phyloP scores from a whole-genome alignment of 1,140 invertebrate genomes.

The Drosophila fuyamai region DNA sequence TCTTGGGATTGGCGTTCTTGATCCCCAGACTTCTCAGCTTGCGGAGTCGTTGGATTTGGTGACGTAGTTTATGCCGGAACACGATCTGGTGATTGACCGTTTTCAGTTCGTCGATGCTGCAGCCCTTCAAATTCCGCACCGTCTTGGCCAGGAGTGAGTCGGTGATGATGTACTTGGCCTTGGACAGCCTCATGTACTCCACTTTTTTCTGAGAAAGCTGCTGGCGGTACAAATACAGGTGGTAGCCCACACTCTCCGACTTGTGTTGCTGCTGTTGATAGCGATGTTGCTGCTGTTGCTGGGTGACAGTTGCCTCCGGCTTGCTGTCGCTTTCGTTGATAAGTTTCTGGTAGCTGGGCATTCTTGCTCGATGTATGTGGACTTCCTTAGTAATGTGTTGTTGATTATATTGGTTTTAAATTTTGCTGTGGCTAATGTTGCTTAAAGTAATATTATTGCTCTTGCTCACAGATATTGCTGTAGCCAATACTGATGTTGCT shows the following conservation, averaged over 20 bases:
- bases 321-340: slow-evolving; percentile 35
- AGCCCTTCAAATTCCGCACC: slow-evolving; percentile 63
- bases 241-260: slow-evolving; percentile 59
- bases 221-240: slow-evolving; percentile 69
- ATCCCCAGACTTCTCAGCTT: slow-evolving; percentile 63
- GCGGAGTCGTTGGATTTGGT: slow-evolving; percentile 63
- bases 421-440: not conserved
- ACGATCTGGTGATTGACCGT: slow-evolving; percentile 70
- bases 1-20: slow-evolving; percentile 67
- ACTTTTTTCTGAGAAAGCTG: slow-evolving; percentile 65
- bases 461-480: too few species aligned
- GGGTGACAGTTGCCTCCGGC: not conserved
- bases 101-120: slow-evolving; percentile 65
- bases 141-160: slow-evolving; percentile 68
- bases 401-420: too few species aligned
- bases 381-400: too few species aligned
- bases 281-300: slow-evolving; percentile 19
- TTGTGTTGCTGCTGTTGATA: slow-evolving; percentile 19
- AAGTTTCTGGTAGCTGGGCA: slow-evolving; percentile 58
- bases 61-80: slow-evolving; percentile 68
- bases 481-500: slow-evolving; percentile 29
- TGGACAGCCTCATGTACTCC: slow-evolving; percentile 67
- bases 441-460: slow-evolving; percentile 8
- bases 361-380: slow-evolving; percentile 6
- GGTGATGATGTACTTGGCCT: slow-evolving; percentile 75